phyloP scores from a whole-genome alignment of 2,888 invertebrate genomes.

The Ophion ventricosus region DNA sequence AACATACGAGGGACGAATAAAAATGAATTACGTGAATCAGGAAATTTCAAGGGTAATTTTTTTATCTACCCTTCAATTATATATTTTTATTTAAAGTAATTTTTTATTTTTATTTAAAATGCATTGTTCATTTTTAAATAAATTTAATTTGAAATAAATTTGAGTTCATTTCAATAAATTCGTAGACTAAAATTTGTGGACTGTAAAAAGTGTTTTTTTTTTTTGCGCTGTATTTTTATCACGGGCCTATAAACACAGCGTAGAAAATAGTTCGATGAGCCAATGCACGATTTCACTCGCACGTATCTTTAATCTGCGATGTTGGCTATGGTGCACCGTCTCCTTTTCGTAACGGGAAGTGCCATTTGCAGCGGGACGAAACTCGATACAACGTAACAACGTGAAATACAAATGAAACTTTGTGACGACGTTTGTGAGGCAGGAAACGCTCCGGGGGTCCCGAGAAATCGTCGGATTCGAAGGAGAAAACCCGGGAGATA shows the following conservation, averaged over 20 bases:
- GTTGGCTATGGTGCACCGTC: slow-evolving; percentile 1
- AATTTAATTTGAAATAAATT: too few species aligned
- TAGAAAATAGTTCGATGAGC: slow-evolving; percentile 7
- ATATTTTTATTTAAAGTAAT: too few species aligned
- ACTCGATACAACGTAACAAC: slow-evolving; percentile 23
- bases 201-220: not conserved
- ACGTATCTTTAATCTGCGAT: slow-evolving; percentile 15
- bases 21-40: not conserved
- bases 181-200: not conserved
- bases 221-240: not conserved
- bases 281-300: slow-evolving; percentile 39
- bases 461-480: slow-evolving; percentile 44
- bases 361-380: slow-evolving; percentile 1
- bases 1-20: not conserved
- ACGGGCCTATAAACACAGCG: not conserved
- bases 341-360: slow-evolving; percentile 56
- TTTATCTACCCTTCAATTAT: not conserved
- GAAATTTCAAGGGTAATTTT: not conserved
- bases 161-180: too few species aligned
- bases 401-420: slow-evolving; percentile 11
- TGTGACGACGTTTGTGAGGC: slow-evolving; percentile 19
- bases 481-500: not conserved
- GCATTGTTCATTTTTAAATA: too few species aligned
- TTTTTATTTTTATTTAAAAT: too few species aligned
- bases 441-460: slow-evolving; percentile 41